Evolutionary conservation across 2,888 invertebrate species (phyloP).

Genomic region (Phasia obesa): DNA sequence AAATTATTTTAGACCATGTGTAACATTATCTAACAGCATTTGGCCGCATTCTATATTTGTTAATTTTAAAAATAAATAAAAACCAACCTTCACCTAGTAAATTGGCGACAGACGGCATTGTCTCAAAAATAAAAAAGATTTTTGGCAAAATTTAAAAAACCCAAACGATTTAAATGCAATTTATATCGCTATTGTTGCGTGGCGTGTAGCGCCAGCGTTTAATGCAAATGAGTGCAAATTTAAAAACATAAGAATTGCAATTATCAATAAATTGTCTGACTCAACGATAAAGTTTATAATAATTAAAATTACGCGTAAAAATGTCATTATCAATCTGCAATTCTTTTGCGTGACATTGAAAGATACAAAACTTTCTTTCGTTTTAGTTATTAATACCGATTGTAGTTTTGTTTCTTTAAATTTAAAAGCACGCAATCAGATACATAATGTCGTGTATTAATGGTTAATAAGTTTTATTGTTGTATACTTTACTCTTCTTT

Average conservation of each 20-base stretch:
- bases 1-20: no score
- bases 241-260: not conserved
- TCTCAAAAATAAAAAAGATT: slow-evolving; percentile 48
- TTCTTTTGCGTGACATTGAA: not conserved
- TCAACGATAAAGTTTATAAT: not conserved
- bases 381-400: not conserved
- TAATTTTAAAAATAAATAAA: slow-evolving; percentile 23
- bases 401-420: not conserved
- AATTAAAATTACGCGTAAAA: not conserved
- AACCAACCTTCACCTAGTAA: slow-evolving; percentile 58
- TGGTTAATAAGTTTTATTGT: slow-evolving; percentile 12
- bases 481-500: not conserved
- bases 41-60: not conserved
- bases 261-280: not conserved
- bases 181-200: not conserved
- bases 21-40: slow-evolving; percentile 28
- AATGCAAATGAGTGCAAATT: not conserved
- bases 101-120: slow-evolving; percentile 19
- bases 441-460: slow-evolving; percentile 24
- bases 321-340: not conserved
- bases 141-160: slow-evolving; percentile 38
- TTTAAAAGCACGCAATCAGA: not conserved
- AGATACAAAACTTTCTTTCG: not conserved
- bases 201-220: not conserved
- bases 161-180: slow-evolving; percentile 34